These are phyloP conservation scores for Drosophila nr. medialis DNA, from an alignment of 2,888 invertebrate genomes.

Conservation along the genomic window DNA sequence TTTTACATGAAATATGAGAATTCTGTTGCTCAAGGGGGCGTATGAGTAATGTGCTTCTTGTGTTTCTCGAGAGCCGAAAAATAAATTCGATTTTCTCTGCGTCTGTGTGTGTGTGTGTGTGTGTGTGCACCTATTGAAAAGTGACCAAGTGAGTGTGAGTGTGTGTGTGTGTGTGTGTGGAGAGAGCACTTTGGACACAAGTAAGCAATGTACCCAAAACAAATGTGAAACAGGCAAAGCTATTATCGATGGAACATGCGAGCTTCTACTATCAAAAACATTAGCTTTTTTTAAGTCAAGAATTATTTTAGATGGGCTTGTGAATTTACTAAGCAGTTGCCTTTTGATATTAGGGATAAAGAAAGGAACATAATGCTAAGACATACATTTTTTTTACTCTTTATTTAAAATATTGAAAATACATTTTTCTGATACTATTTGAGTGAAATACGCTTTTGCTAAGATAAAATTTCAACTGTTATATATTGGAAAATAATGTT, in stretches of 20 bases:
- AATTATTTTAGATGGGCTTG: neutral
- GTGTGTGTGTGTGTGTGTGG: neutral
- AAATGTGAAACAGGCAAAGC: neutral
- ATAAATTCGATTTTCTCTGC: conserved; percentile 28
- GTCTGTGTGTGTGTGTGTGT: neutral
- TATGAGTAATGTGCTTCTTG: conserved; percentile 73
- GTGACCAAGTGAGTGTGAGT: neutral
- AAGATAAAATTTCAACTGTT: neutral
- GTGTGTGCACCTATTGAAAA: conserved; percentile 7
- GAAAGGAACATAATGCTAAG: neutral
- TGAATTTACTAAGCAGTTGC: neutral
- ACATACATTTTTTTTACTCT: accelerated
- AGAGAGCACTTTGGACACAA: neutral
- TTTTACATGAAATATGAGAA: conserved; percentile 66
- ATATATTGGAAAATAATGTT: neutral
- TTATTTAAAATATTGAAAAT: neutral
- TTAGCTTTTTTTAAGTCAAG: neutral
- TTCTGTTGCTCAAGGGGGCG: conserved; percentile 51
- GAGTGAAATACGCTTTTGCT: neutral
- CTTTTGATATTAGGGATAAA: neutral
- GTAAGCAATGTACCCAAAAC: neutral
- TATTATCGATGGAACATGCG: neutral
- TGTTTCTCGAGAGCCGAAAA: conserved; percentile 38
- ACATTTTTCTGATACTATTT: neutral
- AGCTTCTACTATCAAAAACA: neutral